Base-by-base conservation (phyloP, 2,797 vertebrate genomes). In the Halcyon chelicuti region DNA sequence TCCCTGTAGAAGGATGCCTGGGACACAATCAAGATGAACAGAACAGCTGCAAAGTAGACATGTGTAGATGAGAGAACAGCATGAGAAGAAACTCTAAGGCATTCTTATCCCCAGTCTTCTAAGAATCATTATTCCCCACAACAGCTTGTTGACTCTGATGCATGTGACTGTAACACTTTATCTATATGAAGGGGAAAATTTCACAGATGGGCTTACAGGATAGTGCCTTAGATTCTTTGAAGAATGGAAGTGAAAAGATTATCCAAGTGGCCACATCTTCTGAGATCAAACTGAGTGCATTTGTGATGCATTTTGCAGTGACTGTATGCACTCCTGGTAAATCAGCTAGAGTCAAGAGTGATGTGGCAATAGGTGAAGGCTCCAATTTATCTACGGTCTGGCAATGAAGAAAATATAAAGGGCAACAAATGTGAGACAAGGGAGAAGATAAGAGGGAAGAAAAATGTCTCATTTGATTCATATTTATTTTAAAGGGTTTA, bases 281-380 rank as follows among this genome's bases (percentile, higher is more conserved):
- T 44, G 40, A 5, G 7, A 19, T 84, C 31, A 75, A 17, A 17
- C 8, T 67, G 19, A 86, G 10, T 15, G 3, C 1, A 3, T 63
- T 86, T 74, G 5, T 73, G 35, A 68, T 58, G 31, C 5, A 19
- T 68, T 84, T 74, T 1, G 1, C 14, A 18, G 4, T 37, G 47
- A 5, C 31, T 94, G 8, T 26, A 74, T 74, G 4, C 3, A n/a
- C 2, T 71, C 15, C 22, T 78, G 17, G 4, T 71, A 8, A 0
- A 65, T 68, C 28, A 49, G 4, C 9, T 72, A 0, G 0, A 57
- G 9, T 68, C 20, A 46, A 1, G 23, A 75, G 17, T 42, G 29
- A 49, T 7, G 6, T 12, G 29, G 23, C n/a, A 67, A 37, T 7
- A 58, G 16, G 13, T 37, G 16, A 8, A 52, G 12, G 9, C 14